Conservation (phyloP, 2,113 vertebrate genomes). For the Phocoena sinus region DNA sequence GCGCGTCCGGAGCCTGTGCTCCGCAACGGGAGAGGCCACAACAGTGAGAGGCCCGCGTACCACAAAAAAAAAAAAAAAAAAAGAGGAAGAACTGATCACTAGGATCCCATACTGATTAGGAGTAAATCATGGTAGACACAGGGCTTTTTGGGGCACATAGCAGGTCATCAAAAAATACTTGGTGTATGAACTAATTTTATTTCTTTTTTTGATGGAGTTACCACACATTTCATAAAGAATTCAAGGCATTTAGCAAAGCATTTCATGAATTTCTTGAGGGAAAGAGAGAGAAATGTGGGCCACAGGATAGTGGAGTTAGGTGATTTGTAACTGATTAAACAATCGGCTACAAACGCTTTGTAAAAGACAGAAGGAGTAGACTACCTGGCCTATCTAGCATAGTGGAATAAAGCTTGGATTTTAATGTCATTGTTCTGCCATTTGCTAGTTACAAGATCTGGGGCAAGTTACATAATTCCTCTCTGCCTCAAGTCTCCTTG, state of each 20-base stretch:
- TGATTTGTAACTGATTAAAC: neutral
- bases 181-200: neutral
- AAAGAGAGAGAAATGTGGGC: neutral
- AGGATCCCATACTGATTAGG: neutral
- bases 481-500: neutral
- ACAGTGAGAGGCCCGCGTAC: too few relatives aligned
- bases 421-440: neutral
- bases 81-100: neutral
- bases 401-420: neutral
- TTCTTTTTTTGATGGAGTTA: neutral
- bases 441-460: neutral
- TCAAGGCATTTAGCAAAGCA: slow-evolving; percentile 3
- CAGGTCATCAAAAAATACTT: neutral
- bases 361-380: neutral
- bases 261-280: neutral
- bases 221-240: neutral
- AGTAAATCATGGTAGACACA: neutral
- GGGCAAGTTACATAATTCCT: neutral
- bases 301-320: neutral
- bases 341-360: neutral
- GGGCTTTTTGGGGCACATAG: neutral
- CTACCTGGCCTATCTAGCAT: neutral
- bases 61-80: neutral
- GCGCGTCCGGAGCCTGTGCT: too few relatives aligned
- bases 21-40: too few relatives aligned